Evolutionary conservation across 2,113 vertebrate genomes (phyloP).

Genomic region (Corythoichthys intestinalis): DNA sequence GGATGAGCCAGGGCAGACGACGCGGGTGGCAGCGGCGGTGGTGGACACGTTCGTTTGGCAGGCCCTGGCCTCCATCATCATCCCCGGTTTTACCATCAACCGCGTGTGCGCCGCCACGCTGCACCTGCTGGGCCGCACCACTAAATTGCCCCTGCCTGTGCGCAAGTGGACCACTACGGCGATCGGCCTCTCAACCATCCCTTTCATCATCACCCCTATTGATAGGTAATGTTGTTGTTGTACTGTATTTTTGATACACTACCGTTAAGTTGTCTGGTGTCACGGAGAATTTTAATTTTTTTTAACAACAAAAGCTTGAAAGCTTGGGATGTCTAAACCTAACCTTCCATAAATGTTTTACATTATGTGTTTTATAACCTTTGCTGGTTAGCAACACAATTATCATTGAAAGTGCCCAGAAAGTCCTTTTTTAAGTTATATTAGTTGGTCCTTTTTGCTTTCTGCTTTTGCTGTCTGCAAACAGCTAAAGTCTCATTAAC

Average conservation of each 20-base stretch:
- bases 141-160: constrained; percentile 81
- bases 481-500: no score
- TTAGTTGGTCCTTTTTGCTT: no score
- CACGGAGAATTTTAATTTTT: background rate
- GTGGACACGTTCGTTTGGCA: constrained; percentile 97
- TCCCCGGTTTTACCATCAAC: constrained; percentile 95
- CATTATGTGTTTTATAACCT: no score
- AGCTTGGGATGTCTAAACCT: no score
- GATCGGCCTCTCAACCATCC: constrained; percentile 87
- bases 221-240: constrained; percentile 78
- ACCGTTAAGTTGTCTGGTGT: background rate
- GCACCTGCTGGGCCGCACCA: constrained; percentile 77
- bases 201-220: constrained; percentile 90
- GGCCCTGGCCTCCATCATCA: constrained; percentile 87
- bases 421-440: no score
- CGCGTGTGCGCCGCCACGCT: constrained; percentile 85
- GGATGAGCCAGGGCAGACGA: constrained; percentile 65
- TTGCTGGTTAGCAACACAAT: no score
- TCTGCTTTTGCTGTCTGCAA: no score
- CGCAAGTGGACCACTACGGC: constrained; percentile 92
- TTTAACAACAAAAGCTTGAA: background rate
- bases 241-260: background rate
- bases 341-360: no score
- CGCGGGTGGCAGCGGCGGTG: constrained; percentile 75
- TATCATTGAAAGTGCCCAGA: no score